These are phyloP conservation scores for Drosophila persimilis DNA, from an alignment of 1,140 invertebrate species.

Conservation along the genomic window DNA sequence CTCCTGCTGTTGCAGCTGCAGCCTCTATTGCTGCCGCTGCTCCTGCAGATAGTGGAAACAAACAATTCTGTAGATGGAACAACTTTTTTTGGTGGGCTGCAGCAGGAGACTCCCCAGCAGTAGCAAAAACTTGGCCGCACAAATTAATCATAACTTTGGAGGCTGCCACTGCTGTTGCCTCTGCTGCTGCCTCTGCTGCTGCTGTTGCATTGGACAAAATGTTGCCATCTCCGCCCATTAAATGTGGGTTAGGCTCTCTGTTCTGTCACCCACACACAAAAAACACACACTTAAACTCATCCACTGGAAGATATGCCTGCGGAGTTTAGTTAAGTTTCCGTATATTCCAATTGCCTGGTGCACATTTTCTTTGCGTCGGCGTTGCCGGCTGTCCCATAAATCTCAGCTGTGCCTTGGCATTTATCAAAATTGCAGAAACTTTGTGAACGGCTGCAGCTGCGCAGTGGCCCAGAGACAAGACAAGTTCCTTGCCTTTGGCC, in stretches of 20 bases:
- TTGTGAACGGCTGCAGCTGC: slow-evolving; percentile 62
- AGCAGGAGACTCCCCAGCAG: slow-evolving; percentile 20
- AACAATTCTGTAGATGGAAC: slow-evolving; percentile 45
- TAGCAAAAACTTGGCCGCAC: slow-evolving; percentile 66
- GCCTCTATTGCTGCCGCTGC: slow-evolving; percentile 8
- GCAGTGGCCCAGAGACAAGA: slow-evolving; percentile 48
- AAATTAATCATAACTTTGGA: slow-evolving; percentile 80
- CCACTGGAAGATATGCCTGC: slow-evolving; percentile 22
- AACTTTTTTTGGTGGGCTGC: slow-evolving; percentile 62
- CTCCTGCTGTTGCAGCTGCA: slow-evolving; percentile 1
- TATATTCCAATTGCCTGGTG: slow-evolving; percentile 41
- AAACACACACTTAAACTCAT: slow-evolving; percentile 3
- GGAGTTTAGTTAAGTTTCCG: slow-evolving; percentile 5
- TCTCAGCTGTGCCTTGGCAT: slow-evolving; percentile 58
- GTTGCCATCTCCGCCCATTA: slow-evolving; percentile 57
- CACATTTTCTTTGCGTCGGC: slow-evolving; percentile 33
- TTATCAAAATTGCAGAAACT: slow-evolving; percentile 66
- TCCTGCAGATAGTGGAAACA: slow-evolving; percentile 54
- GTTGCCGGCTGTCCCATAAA: slow-evolving; percentile 65
- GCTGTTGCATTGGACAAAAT: slow-evolving; percentile 48
- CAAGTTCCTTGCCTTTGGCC: slow-evolving; percentile 40
- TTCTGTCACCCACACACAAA: not conserved
- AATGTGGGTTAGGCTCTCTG: slow-evolving; percentile 61
- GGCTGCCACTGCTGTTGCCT: slow-evolving; percentile 45
- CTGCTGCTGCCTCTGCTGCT: slow-evolving; percentile 32